phyloP scores from a whole-genome alignment of 2,113 vertebrate genomes.

The Melanerpes formicivorus region DNA sequence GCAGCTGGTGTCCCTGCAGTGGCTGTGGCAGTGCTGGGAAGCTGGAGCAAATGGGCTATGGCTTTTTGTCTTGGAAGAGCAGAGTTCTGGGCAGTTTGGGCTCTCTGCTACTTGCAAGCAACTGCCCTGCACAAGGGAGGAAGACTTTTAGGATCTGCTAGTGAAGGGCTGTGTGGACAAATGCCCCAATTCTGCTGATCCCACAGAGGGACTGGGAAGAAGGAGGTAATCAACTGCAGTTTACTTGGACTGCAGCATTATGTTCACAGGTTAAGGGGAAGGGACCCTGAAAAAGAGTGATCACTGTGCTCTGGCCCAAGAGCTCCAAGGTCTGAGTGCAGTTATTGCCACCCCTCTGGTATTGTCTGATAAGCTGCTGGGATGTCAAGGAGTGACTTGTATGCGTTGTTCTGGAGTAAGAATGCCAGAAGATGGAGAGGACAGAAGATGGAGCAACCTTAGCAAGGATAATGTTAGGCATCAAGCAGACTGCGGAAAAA shows the following conservation, averaged over 20 bases:
- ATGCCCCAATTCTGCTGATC: background rate
- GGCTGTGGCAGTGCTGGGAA: background rate
- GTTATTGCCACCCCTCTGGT: background rate
- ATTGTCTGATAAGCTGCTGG: background rate
- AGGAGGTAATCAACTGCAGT: background rate
- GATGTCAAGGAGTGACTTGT: background rate
- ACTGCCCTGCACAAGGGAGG: background rate
- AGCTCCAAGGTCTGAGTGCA: background rate
- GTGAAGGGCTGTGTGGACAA: background rate
- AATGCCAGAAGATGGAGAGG: background rate
- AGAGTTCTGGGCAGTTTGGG: background rate
- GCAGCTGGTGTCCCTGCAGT: background rate
- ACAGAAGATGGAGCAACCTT: background rate
- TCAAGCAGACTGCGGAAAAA: background rate
- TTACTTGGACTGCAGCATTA: background rate
- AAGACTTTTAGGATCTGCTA: background rate
- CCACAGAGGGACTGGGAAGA: background rate
- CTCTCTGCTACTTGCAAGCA: background rate
- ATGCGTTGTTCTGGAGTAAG: background rate
- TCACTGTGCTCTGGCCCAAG: background rate
- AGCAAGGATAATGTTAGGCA: background rate
- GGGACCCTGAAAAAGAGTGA: background rate
- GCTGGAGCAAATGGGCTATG: background rate
- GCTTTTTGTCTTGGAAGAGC: background rate
- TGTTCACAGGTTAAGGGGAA: background rate